Conservation (phyloP, 2,888 invertebrate species). For the Drosophila pegasa region DNA sequence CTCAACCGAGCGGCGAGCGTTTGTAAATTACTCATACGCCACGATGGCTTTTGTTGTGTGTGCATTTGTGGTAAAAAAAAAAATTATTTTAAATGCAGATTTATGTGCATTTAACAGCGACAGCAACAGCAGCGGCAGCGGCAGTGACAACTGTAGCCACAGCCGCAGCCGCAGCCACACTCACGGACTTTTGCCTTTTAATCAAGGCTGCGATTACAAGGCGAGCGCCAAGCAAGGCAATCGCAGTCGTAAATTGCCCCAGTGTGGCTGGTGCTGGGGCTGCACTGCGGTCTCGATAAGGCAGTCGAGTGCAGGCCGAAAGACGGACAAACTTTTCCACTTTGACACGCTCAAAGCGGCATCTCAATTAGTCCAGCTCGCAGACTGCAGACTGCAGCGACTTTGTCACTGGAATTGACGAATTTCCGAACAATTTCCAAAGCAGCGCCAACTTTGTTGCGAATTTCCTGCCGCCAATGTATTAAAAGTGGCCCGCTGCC, state of each 20-base stretch:
- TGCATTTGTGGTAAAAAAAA: conserved; percentile 56
- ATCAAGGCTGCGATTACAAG: conserved; percentile 63
- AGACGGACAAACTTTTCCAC: neutral
- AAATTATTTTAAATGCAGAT: conserved; percentile 75
- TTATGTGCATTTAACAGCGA: conserved; percentile 70
- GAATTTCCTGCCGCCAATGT: conserved; percentile 25
- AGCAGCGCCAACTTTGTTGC: conserved; percentile 15
- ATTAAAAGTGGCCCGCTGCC: conserved; percentile 20
- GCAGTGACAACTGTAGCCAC: conserved; percentile 53
- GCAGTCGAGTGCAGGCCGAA: neutral
- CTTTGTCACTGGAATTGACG: neutral
- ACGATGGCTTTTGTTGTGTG: conserved; percentile 50
- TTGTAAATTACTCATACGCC: conserved; percentile 68
- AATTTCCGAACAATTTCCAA: neutral
- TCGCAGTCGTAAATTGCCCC: conserved; percentile 56
- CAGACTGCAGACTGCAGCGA: neutral
- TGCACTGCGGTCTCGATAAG: neutral
- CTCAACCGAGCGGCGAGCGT: conserved; percentile 42
- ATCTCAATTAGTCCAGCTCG: conserved; percentile 4
- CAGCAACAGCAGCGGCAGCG: conserved; percentile 47
- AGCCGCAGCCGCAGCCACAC: conserved; percentile 17
- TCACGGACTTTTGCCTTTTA: conserved; percentile 64
- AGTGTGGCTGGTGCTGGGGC: neutral
- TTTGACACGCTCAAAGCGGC: neutral
- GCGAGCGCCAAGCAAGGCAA: conserved; percentile 45